These are phyloP conservation scores for Anseranas semipalmata DNA, from an alignment of 2,113 vertebrate species.

Conservation along the genomic window DNA sequence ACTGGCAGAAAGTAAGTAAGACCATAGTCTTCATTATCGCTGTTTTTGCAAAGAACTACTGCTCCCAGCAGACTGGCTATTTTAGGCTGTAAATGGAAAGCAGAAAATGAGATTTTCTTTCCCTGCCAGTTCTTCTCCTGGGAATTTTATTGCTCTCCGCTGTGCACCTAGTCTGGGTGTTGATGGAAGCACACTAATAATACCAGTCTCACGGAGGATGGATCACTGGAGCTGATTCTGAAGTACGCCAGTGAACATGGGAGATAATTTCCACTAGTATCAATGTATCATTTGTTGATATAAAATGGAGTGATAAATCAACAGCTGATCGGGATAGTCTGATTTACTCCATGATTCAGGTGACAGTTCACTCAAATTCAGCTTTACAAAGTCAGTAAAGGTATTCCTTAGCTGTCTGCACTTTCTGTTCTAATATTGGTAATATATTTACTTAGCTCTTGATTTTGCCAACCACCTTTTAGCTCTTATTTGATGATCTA, in stretches of 20 bases:
- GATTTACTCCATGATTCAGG: neutral
- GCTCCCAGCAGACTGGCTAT: conserved; percentile 11
- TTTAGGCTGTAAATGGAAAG: conserved; percentile 1
- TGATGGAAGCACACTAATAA: neutral
- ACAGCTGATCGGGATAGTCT: neutral
- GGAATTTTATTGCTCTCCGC: neutral
- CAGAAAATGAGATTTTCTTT: neutral
- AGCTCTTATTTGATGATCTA: neutral
- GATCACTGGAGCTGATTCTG: neutral
- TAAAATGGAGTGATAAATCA: neutral
- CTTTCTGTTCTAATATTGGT: neutral
- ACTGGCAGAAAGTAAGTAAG: neutral
- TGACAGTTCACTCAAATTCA: neutral
- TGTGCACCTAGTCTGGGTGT: neutral
- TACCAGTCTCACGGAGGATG: neutral
- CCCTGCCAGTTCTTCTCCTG: neutral
- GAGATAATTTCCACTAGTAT: neutral
- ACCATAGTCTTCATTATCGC: neutral
- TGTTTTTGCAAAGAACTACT: neutral
- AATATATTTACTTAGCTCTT: neutral
- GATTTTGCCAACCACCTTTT: neutral
- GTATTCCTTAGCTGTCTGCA: neutral
- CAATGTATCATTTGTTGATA: neutral
- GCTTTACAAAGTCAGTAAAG: neutral
- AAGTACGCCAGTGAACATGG: neutral